Evolutionary conservation across 2,888 invertebrate species (phyloP).

Genomic region (Saturnia pavonia): DNA sequence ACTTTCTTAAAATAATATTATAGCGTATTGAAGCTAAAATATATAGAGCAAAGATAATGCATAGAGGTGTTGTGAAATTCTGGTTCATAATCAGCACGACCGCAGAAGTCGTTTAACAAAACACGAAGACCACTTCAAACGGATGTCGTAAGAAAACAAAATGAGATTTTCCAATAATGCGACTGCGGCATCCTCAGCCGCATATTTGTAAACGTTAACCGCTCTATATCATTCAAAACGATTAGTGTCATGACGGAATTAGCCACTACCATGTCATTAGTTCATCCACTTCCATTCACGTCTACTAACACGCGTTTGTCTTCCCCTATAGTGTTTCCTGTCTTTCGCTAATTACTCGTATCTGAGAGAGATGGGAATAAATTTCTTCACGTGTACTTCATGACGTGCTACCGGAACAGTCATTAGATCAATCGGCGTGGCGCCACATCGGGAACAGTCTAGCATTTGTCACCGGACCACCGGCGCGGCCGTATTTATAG

Average conservation of each 20-base stretch:
- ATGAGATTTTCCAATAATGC: conserved; percentile 36
- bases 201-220: conserved; percentile 53
- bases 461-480: conserved; percentile 81
- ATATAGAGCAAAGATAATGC: not conserved
- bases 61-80: not conserved
- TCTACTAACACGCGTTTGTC: conserved; percentile 39
- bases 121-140: conserved; percentile 38
- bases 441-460: conserved; percentile 67
- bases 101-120: conserved; percentile 26
- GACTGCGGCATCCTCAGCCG: conserved; percentile 42
- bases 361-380: conserved; percentile 39
- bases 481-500: conserved; percentile 79
- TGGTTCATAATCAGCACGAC: not conserved
- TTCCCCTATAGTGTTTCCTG: conserved; percentile 29
- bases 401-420: conserved; percentile 53
- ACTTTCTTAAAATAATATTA: not conserved
- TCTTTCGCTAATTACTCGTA: conserved; percentile 25
- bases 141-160: conserved; percentile 46
- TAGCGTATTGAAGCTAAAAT: not conserved
- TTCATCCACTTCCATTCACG: conserved; percentile 61
- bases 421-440: conserved; percentile 75
- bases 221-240: conserved; percentile 52
- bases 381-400: conserved; percentile 41
- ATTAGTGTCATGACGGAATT: conserved; percentile 73
- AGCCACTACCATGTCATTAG: conserved; percentile 64